phyloP scores from a whole-genome alignment of 2,888 invertebrate genomes.

The Sinhomidia bicolor region DNA sequence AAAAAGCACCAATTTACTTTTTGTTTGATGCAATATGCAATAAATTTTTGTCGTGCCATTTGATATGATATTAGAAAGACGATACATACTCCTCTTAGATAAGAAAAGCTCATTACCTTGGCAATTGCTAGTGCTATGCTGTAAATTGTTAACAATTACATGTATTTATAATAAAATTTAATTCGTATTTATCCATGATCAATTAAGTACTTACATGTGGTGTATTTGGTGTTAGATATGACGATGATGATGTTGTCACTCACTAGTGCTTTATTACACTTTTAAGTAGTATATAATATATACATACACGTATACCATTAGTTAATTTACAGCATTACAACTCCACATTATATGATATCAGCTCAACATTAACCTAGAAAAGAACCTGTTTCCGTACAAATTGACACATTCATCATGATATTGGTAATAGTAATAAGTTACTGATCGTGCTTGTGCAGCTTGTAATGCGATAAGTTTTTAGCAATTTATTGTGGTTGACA shows the following conservation, averaged over 20 bases:
- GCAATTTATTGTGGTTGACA: slow-evolving; percentile 58
- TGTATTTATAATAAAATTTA: slow-evolving; percentile 18
- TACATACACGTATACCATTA: background rate
- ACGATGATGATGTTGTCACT: background rate
- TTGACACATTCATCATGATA: slow-evolving; percentile 56
- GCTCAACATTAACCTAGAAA: slow-evolving; percentile 75
- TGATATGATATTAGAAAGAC: slow-evolving; percentile 35
- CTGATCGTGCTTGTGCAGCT: background rate
- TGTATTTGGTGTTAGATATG: too few relatives aligned
- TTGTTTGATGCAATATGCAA: background rate
- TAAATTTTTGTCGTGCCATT: slow-evolving; percentile 11
- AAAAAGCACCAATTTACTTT: slow-evolving; percentile 12
- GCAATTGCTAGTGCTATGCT: background rate
- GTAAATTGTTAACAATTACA: slow-evolving; percentile 28
- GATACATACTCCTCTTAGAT: too few relatives aligned
- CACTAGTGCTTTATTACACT: background rate
- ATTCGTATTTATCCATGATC: slow-evolving; percentile 37
- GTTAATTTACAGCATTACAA: background rate
- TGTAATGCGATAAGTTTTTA: slow-evolving; percentile 44
- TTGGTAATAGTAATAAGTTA: slow-evolving; percentile 67
- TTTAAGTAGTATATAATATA: background rate
- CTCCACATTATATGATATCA: slow-evolving; percentile 23
- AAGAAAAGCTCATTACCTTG: slow-evolving; percentile 16
- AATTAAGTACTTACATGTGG: background rate
- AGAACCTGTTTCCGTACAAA: slow-evolving; percentile 69